phyloP scores from a whole-genome alignment of 2,113 vertebrate species.

The Zosterops hypoxanthus region DNA sequence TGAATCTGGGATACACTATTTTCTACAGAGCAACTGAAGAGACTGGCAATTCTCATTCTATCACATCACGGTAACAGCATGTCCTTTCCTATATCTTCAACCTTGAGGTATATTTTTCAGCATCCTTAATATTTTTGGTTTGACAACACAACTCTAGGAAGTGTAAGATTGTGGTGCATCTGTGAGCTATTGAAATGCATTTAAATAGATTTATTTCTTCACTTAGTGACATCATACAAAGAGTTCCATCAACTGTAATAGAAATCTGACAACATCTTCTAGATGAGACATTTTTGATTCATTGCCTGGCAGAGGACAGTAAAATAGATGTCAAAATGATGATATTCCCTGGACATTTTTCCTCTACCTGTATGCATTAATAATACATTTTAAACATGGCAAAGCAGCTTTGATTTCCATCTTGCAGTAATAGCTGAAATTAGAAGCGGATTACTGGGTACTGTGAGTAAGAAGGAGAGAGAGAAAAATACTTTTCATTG shows the following conservation, averaged over 20 bases:
- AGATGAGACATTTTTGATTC: conserved; percentile 25
- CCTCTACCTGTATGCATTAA: not conserved
- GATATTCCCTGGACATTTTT: not conserved
- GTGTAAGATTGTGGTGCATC: accelerated
- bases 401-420: conserved; percentile 22
- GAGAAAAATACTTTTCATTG: not conserved
- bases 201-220: not conserved
- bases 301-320: not conserved
- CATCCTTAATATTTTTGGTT: not conserved
- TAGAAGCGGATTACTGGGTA: not conserved
- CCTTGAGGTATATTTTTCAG: not conserved
- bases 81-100: not conserved
- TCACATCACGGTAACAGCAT: not conserved
- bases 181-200: not conserved
- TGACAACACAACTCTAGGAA: not conserved
- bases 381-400: conserved; percentile 16
- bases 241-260: not conserved
- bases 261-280: not conserved
- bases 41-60: not conserved
- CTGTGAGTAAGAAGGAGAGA: not conserved
- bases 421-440: not conserved
- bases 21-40: not conserved
- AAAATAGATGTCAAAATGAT: conserved; percentile 44
- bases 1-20: not conserved
- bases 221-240: not conserved